Conservation (phyloP, 2,888 invertebrate genomes). For the Himalopsyche tibetana region DNA sequence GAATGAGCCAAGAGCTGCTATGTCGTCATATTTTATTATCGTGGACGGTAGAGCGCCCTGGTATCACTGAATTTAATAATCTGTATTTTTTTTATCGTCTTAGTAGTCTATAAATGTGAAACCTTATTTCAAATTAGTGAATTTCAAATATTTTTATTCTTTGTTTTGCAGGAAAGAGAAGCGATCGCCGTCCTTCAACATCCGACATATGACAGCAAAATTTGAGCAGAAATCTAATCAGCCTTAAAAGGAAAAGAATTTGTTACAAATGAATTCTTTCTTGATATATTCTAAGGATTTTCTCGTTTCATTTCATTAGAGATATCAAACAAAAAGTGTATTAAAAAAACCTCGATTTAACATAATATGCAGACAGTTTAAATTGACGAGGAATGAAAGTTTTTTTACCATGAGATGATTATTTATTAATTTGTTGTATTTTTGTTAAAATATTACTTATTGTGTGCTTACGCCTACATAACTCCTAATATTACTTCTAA, state of each 20-base stretch:
- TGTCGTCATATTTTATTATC: too few species aligned
- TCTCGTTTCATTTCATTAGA: not conserved
- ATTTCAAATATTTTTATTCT: not conserved
- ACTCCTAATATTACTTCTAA: not conserved
- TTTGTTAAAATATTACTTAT: slow-evolving; percentile 21
- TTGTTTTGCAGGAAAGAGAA: slow-evolving; percentile 80
- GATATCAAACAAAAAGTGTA: slow-evolving; percentile 29
- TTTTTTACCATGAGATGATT: slow-evolving; percentile 31
- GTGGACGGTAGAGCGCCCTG: too few species aligned
- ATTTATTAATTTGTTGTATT: slow-evolving; percentile 29
- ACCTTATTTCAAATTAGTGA: too few species aligned
- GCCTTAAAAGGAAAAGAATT: slow-evolving; percentile 28
- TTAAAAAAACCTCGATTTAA: not conserved
- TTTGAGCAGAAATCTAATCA: slow-evolving; percentile 81
- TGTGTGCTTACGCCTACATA: not conserved
- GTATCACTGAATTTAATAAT: too few species aligned
- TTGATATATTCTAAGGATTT: slow-evolving; percentile 38
- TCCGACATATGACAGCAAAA: slow-evolving; percentile 88
- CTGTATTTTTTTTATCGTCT: too few species aligned
- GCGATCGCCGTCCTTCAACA: slow-evolving; percentile 84
- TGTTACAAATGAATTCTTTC: slow-evolving; percentile 35
- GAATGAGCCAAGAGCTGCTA: too few species aligned
- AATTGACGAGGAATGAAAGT: slow-evolving; percentile 12
- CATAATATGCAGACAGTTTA: not conserved
- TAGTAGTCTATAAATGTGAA: too few species aligned